Evolutionary conservation across 1,140 invertebrate genomes (phyloP), one percentile per base, ranked within the genome.

Genomic region (Dinoponera quadriceps): DNA sequence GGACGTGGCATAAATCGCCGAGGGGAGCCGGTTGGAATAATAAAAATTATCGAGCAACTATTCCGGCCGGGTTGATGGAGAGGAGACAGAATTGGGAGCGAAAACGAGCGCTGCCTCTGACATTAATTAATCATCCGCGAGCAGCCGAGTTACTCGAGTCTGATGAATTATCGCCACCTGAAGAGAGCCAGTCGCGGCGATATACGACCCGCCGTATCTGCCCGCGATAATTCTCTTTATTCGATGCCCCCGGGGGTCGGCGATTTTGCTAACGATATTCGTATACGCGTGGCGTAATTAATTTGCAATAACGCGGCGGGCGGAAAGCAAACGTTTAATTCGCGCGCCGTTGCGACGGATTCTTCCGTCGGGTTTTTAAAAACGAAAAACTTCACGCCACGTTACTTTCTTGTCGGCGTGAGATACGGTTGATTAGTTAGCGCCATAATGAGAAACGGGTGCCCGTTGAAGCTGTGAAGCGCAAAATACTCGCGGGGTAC

Each of bases 101-200:
- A 9, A 38, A 55, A 54, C 33, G 48, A 27, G 18, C 16, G 44
- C 83, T 65, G 87, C 62, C 29, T 60, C 83, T 80, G 86, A 72
- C 83, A 86, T 85, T 88, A 88, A 88, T 88, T 88, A 88, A 88
- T 88, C 85, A 87, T 85, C 14, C 57, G 16, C 48, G 27, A 60
- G 60, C 44, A 48, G 75, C 22, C 65, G 55, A 85, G 87, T 88
- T 85, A 88, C 83, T 89, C 59, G 71, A 84, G 65, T 81, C 87
- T 77, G 84, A 88, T 87, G 82, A 87, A 87, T 87, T 89, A 85
- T 90, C 87, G 85, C 85, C 75, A 84, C 72, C 83, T 82, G 83
- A 83, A 82, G 82, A 86, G 73, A 86, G 73, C 60, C 66, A 65
- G 59, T 69, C 62, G 59, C 59, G 33, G 18, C 51, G 57, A 85